Conservation (phyloP, 92 coral and sea anemone genomes). For the Metridium senile region DNA sequence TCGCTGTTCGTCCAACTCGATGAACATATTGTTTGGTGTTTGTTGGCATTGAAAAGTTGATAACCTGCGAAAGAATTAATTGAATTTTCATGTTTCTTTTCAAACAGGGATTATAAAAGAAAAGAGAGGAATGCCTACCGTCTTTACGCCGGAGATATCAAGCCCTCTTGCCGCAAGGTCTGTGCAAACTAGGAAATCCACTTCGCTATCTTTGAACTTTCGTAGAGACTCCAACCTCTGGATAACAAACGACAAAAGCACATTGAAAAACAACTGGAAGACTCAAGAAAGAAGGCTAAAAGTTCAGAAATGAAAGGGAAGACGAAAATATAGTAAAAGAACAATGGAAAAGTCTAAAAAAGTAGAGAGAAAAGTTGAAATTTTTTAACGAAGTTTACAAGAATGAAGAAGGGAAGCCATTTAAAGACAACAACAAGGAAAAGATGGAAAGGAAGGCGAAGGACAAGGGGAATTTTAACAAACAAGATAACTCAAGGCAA, state of each 20-base stretch:
- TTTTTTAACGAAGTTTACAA: not conserved
- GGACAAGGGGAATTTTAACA: too few species aligned
- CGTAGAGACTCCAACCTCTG: constrained; percentile 91
- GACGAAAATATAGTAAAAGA: not conserved
- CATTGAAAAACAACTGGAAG: not conserved
- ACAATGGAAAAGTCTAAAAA: not conserved
- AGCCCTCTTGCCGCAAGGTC: constrained; percentile 94
- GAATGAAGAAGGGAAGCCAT: not conserved
- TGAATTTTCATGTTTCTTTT: not conserved
- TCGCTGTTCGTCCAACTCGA: constrained; percentile 96
- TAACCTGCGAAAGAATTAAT: constrained; percentile 52
- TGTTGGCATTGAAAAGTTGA: constrained; percentile 86
- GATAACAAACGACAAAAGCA: not conserved
- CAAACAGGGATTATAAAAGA: not conserved
- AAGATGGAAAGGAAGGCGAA: too few species aligned
- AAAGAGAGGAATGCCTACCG: constrained; percentile 58
- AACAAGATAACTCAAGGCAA: too few species aligned
- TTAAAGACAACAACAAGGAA: not conserved
- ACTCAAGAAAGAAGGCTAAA: not conserved
- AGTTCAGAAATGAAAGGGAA: not conserved
- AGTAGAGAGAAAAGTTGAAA: not conserved
- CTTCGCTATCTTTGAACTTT: constrained; percentile 88
- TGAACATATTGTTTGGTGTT: constrained; percentile 88
- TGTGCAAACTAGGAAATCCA: constrained; percentile 90
- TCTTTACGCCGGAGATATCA: constrained; percentile 93